phyloP scores from a whole-genome alignment of 30 jellyfish, hydroid and myxozoan genomes.

The Pseudorhiza aurosa region DNA sequence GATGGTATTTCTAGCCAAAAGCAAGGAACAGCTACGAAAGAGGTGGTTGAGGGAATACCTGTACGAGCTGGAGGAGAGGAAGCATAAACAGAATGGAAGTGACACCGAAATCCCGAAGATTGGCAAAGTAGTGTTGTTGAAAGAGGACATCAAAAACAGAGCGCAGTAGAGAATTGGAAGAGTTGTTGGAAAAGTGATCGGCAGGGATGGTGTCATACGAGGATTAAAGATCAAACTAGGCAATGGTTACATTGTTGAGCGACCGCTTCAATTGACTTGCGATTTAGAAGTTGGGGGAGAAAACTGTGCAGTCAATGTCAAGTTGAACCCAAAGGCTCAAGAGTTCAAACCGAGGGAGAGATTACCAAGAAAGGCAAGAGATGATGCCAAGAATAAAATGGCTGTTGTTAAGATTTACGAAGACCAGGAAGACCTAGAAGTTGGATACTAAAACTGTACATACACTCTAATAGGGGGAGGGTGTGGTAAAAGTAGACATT shows the following conservation, averaged over 20 bases:
- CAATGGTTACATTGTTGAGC: constrained; percentile 49
- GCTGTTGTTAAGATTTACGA: not conserved
- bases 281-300: constrained; percentile 57
- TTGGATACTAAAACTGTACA: not conserved
- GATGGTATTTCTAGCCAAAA: constrained; percentile 15
- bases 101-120: constrained; percentile 2
- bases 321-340: constrained; percentile 38
- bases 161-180: constrained; percentile 57
- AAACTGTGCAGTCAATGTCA: constrained; percentile 29
- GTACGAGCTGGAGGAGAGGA: constrained; percentile 16
- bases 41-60: constrained; percentile 33
- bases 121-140: constrained; percentile 35
- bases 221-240: constrained; percentile 47
- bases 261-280: constrained; percentile 51
- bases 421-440: not conserved
- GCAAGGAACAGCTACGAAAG: constrained; percentile 43
- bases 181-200: constrained; percentile 26
- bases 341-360: constrained; percentile 13
- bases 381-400: not conserved
- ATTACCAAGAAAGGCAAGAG: not conserved
- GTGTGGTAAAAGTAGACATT: constrained; percentile 23
- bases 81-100: constrained; percentile 8
- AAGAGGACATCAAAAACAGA: constrained; percentile 33
- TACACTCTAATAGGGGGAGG: constrained; percentile 39
- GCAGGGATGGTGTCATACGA: constrained; percentile 52